Conservation (phyloP, 2,888 invertebrate species). For the Trissolcus brochymenae region DNA sequence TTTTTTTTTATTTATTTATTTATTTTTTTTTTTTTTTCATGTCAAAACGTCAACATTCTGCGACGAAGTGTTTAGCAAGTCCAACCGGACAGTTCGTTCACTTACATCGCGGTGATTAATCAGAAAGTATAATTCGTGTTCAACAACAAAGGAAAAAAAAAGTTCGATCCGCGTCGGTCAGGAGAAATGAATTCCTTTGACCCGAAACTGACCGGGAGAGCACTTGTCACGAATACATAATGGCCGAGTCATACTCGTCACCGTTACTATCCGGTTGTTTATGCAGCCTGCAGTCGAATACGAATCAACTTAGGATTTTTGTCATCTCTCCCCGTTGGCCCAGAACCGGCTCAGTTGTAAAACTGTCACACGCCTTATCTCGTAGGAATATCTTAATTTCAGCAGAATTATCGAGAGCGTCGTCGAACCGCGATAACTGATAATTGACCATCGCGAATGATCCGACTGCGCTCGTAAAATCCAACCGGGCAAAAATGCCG, state of each 20-base stretch:
- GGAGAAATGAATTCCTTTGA: constrained; percentile 53
- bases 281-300: constrained; percentile 16
- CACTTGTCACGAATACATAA: constrained; percentile 38
- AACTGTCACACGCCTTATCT: constrained; percentile 6
- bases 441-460: constrained; percentile 35
- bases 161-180: not conserved
- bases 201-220: constrained; percentile 61
- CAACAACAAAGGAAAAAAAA: too few species aligned
- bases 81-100: too few species aligned
- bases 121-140: too few species aligned
- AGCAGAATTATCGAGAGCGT: too few species aligned
- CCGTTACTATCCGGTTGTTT: constrained; percentile 36
- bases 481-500: constrained; percentile 30
- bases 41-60: too few species aligned
- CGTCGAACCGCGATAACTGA: constrained; percentile 2
- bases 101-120: too few species aligned
- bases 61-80: too few species aligned
- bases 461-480: constrained; percentile 20
- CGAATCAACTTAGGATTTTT: constrained; percentile 13
- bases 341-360: constrained; percentile 3
- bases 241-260: constrained; percentile 35
- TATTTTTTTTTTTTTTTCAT: too few species aligned
- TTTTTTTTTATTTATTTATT: too few species aligned
- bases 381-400: constrained; percentile 10
- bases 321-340: not conserved